Conservation (phyloP, 1,140 invertebrate species). For the Micrasema longulum region DNA sequence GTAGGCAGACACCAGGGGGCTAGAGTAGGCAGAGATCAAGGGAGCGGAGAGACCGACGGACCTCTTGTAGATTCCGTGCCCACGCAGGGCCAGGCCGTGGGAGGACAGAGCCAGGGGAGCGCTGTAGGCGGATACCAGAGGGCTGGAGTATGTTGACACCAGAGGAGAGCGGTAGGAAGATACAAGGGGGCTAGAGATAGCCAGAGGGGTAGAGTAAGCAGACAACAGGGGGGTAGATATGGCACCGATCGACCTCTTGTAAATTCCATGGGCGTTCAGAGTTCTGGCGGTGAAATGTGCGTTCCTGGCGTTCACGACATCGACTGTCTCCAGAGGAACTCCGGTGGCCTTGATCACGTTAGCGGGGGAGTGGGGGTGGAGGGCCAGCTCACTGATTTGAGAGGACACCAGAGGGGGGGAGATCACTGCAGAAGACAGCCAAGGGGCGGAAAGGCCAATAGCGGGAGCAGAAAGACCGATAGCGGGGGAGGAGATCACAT, state of each 20-base stretch:
- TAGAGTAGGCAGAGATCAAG: slow-evolving; percentile 41
- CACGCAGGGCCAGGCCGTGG: slow-evolving; percentile 57
- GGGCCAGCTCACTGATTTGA: slow-evolving; percentile 53
- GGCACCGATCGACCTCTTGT: slow-evolving; percentile 54
- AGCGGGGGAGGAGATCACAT: slow-evolving; percentile 57
- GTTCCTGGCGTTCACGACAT: slow-evolving; percentile 50
- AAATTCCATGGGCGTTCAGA: slow-evolving; percentile 51
- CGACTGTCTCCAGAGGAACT: slow-evolving; percentile 56
- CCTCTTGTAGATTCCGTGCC: slow-evolving; percentile 57
- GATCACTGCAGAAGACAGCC: slow-evolving; percentile 47
- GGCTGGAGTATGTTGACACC: slow-evolving; percentile 38
- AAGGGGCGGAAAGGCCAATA: slow-evolving; percentile 37
- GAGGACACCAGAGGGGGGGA: slow-evolving; percentile 39
- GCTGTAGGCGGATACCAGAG: slow-evolving; percentile 54
- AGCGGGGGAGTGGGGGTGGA: slow-evolving; percentile 54
- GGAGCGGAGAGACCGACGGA: slow-evolving; percentile 57
- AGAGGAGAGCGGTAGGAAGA: slow-evolving; percentile 42
- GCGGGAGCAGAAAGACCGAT: slow-evolving; percentile 51
- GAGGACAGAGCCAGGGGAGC: slow-evolving; percentile 41
- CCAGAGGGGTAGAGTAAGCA: slow-evolving; percentile 7
- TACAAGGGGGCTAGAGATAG: slow-evolving; percentile 34
- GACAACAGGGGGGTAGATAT: slow-evolving; percentile 33
- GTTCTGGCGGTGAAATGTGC: slow-evolving; percentile 58
- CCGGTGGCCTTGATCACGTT: slow-evolving; percentile 53
- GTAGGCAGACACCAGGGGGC: slow-evolving; percentile 44